These are phyloP conservation scores for Pterostichus niger DNA, from an alignment of 2,888 invertebrate genomes.

Conservation along the genomic window DNA sequence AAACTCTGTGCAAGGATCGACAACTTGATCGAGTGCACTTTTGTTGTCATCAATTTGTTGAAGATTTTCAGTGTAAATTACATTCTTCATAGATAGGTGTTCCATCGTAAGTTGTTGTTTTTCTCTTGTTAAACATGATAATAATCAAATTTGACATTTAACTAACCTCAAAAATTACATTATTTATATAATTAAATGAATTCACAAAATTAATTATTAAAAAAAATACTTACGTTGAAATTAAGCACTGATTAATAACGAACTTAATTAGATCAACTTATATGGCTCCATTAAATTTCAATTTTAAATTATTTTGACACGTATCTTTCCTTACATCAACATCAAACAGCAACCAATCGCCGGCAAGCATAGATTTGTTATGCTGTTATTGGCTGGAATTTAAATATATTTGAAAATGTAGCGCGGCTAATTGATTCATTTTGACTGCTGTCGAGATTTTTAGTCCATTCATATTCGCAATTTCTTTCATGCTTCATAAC, in stretches of 20 bases:
- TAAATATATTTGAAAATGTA: background rate
- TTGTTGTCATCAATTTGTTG: conserved; percentile 51
- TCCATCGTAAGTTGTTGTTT: conserved; percentile 50
- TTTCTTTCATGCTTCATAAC: no score
- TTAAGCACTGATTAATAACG: conserved; percentile 1
- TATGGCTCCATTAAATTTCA: conserved; percentile 37
- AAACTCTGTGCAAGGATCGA: conserved; percentile 56
- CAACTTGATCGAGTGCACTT: conserved; percentile 49
- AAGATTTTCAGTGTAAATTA: conserved; percentile 53
- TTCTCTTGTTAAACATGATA: conserved; percentile 55
- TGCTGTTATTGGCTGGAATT: background rate
- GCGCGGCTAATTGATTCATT: background rate
- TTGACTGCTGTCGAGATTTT: no score
- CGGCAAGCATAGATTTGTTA: background rate
- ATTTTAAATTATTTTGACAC: conserved; percentile 56
- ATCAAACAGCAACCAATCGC: background rate
- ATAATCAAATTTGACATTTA: conserved; percentile 62
- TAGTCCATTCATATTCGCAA: background rate
- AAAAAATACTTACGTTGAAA: background rate
- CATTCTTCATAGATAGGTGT: conserved; percentile 24
- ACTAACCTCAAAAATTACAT: conserved; percentile 60
- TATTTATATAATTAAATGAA: conserved; percentile 21
- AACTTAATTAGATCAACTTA: conserved; percentile 20
- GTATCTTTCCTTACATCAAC: conserved; percentile 20
- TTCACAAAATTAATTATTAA: background rate